Base-by-base conservation (phyloP, 2,797 vertebrate genomes). In the Poecilia picta region DNA sequence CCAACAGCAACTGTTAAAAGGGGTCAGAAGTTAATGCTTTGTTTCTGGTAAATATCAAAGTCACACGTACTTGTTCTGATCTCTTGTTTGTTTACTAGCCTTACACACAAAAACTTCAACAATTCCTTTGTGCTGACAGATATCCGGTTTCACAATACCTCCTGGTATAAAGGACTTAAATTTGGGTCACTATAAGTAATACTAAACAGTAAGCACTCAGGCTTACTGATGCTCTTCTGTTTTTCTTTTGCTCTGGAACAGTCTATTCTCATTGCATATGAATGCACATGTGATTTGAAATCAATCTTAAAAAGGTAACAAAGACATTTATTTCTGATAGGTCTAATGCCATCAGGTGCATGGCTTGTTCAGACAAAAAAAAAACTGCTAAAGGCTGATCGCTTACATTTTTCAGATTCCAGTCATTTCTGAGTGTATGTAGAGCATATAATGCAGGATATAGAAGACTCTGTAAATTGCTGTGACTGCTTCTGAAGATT, bases 81-180 rank as follows among this genome's bases (percentile, higher is more conserved):
- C 89, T 87, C 89, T 74, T 84, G 85, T 89, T 83, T 87, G 76
- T 90, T 83, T 83, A 66, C 77, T 79, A 74, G 77, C 55, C 68
- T 57, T 77, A 72, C 81, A 75, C 12, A 81, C 72, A 45, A 10
- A 36, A 72, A 82, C 83, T 83, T 91, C 81, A 89, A 88, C 80
- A 66, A 59, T 33, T 84, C 75, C 82, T 93, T 93, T 91, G 87
- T 88, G 74, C 31, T 77, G 80, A 81, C 78, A 79, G 31, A 85
- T 78, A 86, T 91, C 88, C n/a, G 33, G 79, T 81, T 74, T 74
- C 72, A 88, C 77, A 88, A 83, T 79, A 85, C 80, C 80, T 87
- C 80, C 85, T 81, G 75, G 72, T 73, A 88, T 85, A 83, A 88
- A 75, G 51, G 64, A 77, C 25, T 84, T 73, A 49, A 18, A 55